Evolutionary conservation across 92 coral and sea anemone species (phyloP).

Genomic region (Virgularia gustaviana): DNA sequence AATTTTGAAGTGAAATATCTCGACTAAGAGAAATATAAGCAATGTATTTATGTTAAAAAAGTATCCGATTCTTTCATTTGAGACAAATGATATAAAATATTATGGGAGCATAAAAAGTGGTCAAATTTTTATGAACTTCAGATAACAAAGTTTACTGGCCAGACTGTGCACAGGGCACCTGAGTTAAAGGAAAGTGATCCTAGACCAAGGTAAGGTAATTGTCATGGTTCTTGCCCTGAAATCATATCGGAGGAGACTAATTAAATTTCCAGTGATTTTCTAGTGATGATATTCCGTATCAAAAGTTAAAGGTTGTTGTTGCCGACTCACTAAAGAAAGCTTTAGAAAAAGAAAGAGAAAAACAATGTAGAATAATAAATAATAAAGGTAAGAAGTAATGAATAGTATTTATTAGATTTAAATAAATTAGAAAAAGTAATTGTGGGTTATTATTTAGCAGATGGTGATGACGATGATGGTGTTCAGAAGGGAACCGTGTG

Average conservation of each 20-base stretch:
- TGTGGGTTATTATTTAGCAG: not conserved
- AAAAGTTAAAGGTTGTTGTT: conserved; percentile 60
- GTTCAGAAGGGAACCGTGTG: conserved; percentile 86
- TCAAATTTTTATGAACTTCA: no score
- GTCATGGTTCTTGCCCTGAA: not conserved
- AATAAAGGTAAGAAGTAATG: conserved; percentile 1
- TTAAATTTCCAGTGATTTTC: not conserved
- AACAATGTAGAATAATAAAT: not conserved
- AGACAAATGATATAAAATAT: no score
- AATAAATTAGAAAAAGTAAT: not conserved
- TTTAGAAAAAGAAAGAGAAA: conserved; percentile 61
- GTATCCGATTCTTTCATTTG: no score
- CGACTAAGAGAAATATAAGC: no score
- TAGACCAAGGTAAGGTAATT: conserved; percentile 43
- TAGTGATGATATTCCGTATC: conserved; percentile 89
- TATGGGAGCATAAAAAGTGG: no score
- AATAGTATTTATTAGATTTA: not conserved
- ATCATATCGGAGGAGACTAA: not conserved
- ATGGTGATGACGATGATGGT: conserved; percentile 35
- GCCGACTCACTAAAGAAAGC: conserved; percentile 79
- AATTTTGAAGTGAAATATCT: no score
- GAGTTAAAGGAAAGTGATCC: conserved; percentile 28
- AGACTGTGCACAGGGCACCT: conserved; percentile 43
- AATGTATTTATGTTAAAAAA: no score
- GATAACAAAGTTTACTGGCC: conserved; percentile 47